Evolutionary conservation across 2,797 vertebrate species (phyloP).

Genomic region (Rhinogobio ventralis): DNA sequence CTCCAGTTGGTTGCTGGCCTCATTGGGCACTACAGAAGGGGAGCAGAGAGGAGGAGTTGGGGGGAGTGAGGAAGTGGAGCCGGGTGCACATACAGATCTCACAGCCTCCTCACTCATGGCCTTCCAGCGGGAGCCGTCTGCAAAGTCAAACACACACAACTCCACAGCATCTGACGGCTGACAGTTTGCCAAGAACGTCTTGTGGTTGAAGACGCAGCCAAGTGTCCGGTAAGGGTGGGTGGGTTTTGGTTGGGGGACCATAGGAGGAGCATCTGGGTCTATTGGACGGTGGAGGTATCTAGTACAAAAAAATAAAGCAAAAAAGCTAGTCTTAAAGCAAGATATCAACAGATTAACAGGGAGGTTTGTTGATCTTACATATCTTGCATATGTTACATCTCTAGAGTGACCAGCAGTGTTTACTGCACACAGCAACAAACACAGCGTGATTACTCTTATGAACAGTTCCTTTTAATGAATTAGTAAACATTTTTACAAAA

Average conservation of each 20-base stretch:
- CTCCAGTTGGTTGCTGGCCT: conserved; percentile 91
- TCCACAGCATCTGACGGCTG: conserved; percentile 92
- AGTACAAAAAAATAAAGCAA: conserved; percentile 28
- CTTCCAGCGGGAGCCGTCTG: conserved; percentile 93
- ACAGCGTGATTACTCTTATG: not conserved
- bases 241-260: conserved; percentile 84
- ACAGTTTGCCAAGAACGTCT: conserved; percentile 90
- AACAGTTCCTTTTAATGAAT: not conserved
- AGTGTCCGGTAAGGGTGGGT: conserved; percentile 89
- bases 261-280: conserved; percentile 86
- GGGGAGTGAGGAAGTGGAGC: conserved; percentile 83
- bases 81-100: conserved; percentile 88
- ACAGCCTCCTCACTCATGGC: conserved; percentile 95
- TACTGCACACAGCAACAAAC: not conserved
- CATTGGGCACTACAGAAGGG: conserved; percentile 81
- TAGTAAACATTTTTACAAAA: not conserved
- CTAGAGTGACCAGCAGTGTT: not conserved
- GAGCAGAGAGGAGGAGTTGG: conserved; percentile 87
- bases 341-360: not conserved
- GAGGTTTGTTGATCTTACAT: not conserved
- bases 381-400: not conserved
- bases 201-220: conserved; percentile 95
- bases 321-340: not conserved
- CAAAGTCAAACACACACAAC: conserved; percentile 88
- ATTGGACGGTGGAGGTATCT: conserved; percentile 90